Conservation (phyloP, 2,888 invertebrate species). For the Stictocephala bisonia region DNA sequence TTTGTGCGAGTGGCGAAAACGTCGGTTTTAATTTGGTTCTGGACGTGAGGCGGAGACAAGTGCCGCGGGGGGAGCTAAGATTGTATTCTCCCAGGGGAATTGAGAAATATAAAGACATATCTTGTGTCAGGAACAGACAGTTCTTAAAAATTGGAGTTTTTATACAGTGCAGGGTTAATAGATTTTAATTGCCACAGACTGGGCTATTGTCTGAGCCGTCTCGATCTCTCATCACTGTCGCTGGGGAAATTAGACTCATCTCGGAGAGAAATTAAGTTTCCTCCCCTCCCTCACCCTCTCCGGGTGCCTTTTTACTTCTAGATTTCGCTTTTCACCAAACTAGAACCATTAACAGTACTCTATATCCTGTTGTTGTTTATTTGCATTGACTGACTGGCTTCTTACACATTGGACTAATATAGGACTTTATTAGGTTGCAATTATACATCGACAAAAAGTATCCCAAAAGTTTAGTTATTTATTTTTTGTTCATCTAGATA, state of each 20-base stretch:
- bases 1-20: constrained; percentile 28
- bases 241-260: neutral
- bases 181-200: constrained; percentile 36
- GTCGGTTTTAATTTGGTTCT: constrained; percentile 47
- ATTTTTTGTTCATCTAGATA: no score
- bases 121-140: constrained; percentile 32
- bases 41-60: constrained; percentile 2
- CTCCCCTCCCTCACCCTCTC: neutral
- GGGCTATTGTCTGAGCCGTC: constrained; percentile 17
- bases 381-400: no score
- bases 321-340: no score
- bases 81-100: constrained; percentile 19
- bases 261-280: neutral
- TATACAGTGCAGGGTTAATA: constrained; percentile 33
- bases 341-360: no score
- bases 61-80: constrained; percentile 4
- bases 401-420: no score
- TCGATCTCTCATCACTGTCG: neutral
- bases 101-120: constrained; percentile 42
- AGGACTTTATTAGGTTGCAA: no score
- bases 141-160: constrained; percentile 40
- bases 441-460: no score
- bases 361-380: no score
- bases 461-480: no score
- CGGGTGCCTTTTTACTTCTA: no score